phyloP scores from a whole-genome alignment of 2,113 vertebrate species.

The Mugil cephalus region DNA sequence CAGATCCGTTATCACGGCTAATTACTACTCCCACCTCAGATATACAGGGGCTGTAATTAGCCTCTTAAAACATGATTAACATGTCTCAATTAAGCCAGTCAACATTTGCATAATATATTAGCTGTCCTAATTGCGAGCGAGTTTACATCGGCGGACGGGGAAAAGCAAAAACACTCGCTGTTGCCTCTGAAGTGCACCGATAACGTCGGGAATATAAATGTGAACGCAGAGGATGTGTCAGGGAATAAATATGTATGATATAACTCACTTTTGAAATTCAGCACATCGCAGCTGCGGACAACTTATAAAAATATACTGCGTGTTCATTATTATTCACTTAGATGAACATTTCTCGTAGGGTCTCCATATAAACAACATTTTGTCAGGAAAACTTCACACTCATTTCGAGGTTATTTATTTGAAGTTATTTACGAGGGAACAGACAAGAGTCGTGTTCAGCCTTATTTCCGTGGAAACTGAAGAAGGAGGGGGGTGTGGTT shows the following conservation, averaged over 20 bases:
- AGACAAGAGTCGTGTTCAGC: constrained; percentile 73
- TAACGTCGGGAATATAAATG: constrained; percentile 43
- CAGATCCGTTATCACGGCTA: constrained; percentile 96
- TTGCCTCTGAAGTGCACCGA: constrained; percentile 66
- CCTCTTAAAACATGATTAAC: constrained; percentile 99
- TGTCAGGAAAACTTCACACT: constrained; percentile 63
- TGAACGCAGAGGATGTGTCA: constrained; percentile 41
- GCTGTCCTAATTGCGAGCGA: constrained; percentile 94
- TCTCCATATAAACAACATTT: constrained; percentile 60
- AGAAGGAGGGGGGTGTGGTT: constrained; percentile 71
- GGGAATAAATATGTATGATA: constrained; percentile 53
- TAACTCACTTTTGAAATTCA: constrained; percentile 63
- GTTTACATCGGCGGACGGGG: constrained; percentile 88
- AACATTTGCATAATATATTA: constrained; percentile 99
- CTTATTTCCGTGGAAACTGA: constrained; percentile 83
- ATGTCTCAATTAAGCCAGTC: constrained; percentile 97
- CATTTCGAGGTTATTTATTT: constrained; percentile 77
- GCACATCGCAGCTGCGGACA: constrained; percentile 31
- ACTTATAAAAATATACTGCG: constrained; percentile 50
- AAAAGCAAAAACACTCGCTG: constrained; percentile 84
- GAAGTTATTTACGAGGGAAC: constrained; percentile 80
- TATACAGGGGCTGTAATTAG: constrained; percentile 99
- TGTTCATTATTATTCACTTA: constrained; percentile 68
- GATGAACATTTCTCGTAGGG: constrained; percentile 55
- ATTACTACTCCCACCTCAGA: constrained; percentile 99